A percentile compares a stretch with the other conserved stretches of the same genome.
Conservation (phyloP, 2,113 vertebrate species). For the Neolamprologus ventralis region DNA sequence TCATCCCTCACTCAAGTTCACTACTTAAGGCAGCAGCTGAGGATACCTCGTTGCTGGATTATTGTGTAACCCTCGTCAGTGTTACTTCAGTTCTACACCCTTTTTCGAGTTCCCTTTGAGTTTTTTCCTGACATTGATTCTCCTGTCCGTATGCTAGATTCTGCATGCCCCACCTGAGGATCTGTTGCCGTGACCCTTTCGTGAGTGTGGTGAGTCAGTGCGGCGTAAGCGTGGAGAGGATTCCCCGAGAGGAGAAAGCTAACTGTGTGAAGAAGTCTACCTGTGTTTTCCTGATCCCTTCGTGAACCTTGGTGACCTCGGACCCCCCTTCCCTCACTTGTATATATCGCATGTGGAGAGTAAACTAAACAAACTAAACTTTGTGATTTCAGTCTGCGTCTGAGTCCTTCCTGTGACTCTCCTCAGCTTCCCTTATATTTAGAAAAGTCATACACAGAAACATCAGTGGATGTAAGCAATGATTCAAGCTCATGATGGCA, state of each 20-base stretch:
- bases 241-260: not conserved
- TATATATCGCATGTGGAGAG: not conserved
- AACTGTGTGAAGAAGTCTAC: not conserved
- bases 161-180: not conserved
- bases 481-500: not conserved
- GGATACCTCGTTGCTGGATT: not conserved
- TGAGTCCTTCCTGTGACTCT: not conserved
- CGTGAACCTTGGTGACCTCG: not conserved
- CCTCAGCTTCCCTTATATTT: not conserved
- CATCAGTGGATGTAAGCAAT: not conserved
- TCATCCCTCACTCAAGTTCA: not conserved
- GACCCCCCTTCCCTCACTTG: not conserved
- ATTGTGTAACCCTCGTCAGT: not conserved
- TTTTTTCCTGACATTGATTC: not conserved
- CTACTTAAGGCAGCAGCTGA: not conserved
- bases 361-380: not conserved
- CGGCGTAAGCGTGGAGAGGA: not conserved
- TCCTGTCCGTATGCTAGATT: not conserved
- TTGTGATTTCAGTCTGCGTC: not conserved
- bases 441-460: not conserved
- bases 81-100: not conserved
- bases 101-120: not conserved
- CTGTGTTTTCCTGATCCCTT: not conserved
- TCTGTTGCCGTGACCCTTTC: not conserved
- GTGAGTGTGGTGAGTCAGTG: not conserved